A percentile compares a stretch with the other conserved stretches of the same genome.
These are phyloP conservation scores for Tholera decimalis DNA, from an alignment of 2,888 invertebrate species.

Conservation along the genomic window DNA sequence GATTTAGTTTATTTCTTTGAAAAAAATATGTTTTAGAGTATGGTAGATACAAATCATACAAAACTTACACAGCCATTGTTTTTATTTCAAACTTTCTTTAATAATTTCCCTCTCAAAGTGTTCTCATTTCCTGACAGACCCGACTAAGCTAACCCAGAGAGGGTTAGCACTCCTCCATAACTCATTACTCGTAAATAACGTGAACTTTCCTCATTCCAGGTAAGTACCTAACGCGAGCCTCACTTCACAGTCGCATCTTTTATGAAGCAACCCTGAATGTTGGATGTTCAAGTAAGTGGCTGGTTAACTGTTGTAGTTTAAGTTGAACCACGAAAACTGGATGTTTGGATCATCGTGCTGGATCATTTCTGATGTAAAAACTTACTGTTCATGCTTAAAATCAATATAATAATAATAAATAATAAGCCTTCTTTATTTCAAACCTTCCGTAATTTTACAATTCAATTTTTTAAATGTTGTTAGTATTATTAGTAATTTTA, in stretches of 20 bases:
- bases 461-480: too few species aligned
- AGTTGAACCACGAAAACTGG: neutral
- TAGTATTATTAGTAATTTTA: too few species aligned
- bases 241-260: conserved; percentile 37
- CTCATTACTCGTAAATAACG: conserved; percentile 39
- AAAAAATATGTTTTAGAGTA: too few species aligned
- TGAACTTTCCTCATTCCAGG: conserved; percentile 69
- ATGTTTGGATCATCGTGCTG: too few species aligned
- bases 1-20: too few species aligned
- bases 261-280: conserved; percentile 34
- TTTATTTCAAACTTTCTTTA: neutral
- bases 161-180: conserved; percentile 29
- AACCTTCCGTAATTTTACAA: too few species aligned
- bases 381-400: too few species aligned
- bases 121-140: conserved; percentile 9
- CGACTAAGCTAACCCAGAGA: conserved; percentile 2
- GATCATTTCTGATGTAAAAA: too few species aligned
- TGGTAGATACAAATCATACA: too few species aligned
- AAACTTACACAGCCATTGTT: neutral
- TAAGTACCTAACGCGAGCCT: conserved; percentile 55
- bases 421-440: too few species aligned
- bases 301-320: neutral
- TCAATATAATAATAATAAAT: too few species aligned
- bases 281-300: conserved; percentile 38
- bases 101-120: neutral